Percentiles rank a stretch among this genome's conserved stretches.
These are phyloP conservation scores for Drosophila nikananu DNA, from an alignment of 1,140 invertebrate genomes.

Conservation along the genomic window DNA sequence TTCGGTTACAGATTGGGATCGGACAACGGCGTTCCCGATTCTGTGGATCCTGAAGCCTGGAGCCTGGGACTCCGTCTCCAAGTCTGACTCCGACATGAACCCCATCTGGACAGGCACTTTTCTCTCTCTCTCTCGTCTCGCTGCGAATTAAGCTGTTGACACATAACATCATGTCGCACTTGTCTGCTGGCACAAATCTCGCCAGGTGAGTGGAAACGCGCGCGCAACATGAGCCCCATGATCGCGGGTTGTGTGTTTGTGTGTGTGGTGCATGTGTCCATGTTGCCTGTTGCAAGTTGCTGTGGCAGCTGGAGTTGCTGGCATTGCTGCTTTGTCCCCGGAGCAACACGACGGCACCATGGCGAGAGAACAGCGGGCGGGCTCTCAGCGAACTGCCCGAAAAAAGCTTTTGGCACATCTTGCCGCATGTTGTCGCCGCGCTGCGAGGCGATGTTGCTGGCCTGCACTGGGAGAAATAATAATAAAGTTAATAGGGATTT, in stretches of 20 bases:
- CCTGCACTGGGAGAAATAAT: not conserved
- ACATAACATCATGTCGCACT: conserved; percentile 84
- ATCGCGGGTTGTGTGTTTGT: conserved; percentile 31
- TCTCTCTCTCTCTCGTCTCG: conserved; percentile 40
- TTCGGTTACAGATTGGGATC: conserved; percentile 67
- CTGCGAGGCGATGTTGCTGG: conserved; percentile 24
- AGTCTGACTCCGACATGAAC: not conserved
- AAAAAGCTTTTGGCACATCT: conserved; percentile 55
- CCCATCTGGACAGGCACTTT: conserved; percentile 8
- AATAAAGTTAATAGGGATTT: not conserved
- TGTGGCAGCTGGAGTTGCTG: conserved; percentile 17
- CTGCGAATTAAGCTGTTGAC: conserved; percentile 83
- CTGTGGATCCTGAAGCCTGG: not conserved
- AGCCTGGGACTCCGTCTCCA: not conserved
- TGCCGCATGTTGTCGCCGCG: conserved; percentile 49
- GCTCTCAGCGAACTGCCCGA: conserved; percentile 35
- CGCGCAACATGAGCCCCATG: conserved; percentile 75
- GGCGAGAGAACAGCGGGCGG: conserved; percentile 51
- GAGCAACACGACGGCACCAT: conserved; percentile 49
- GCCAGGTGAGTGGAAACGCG: conserved; percentile 81
- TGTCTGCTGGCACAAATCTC: conserved; percentile 82
- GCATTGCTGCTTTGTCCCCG: conserved; percentile 31
- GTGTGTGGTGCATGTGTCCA: conserved; percentile 11
- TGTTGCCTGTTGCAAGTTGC: conserved; percentile 35
- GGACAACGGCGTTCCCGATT: conserved; percentile 46